Evolutionary conservation across 2,797 vertebrate genomes (phyloP).

Genomic region (Anomalospiza imberbis): DNA sequence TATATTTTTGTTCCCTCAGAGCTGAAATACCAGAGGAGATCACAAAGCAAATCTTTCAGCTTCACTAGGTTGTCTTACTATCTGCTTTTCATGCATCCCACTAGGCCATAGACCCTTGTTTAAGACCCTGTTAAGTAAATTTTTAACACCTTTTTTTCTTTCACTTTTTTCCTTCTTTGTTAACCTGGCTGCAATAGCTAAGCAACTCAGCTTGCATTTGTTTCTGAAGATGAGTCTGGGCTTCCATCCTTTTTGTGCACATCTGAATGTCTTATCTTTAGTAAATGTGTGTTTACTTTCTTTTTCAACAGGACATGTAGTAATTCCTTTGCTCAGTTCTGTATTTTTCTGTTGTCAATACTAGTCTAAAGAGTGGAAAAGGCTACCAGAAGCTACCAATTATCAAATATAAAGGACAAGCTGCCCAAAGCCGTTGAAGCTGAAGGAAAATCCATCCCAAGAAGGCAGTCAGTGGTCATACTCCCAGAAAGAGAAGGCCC

Average conservation of each 20-base stretch:
- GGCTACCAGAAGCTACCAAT: not conserved
- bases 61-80: not conserved
- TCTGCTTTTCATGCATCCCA: not conserved
- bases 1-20: not conserved
- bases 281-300: not conserved
- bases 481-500: not conserved
- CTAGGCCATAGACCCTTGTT: not conserved
- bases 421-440: not conserved
- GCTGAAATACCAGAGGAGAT: not conserved
- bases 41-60: not conserved
- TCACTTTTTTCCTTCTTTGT: rapidly evolving
- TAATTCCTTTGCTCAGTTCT: not conserved
- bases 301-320: not conserved
- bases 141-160: not conserved
- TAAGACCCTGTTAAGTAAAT: not conserved
- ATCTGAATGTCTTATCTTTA: not conserved
- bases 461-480: not conserved
- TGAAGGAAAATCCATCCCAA: not conserved
- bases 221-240: not conserved
- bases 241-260: not conserved
- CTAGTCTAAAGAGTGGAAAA: not conserved
- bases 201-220: not conserved
- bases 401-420: not conserved
- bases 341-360: not conserved
- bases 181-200: not conserved